Base-by-base conservation (phyloP, 2,888 invertebrate genomes). In the Cheilosia impressa region DNA sequence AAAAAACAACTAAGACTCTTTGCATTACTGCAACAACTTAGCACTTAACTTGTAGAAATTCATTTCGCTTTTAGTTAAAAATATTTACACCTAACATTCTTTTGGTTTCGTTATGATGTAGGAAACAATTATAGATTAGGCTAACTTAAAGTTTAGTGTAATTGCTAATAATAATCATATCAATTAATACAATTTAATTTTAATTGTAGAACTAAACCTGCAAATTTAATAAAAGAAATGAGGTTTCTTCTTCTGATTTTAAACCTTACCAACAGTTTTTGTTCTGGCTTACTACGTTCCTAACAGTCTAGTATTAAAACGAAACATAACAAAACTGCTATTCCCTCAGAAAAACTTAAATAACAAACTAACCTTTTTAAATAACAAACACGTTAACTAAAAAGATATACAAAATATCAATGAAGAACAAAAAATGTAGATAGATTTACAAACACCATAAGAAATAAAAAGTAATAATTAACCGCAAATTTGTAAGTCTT, bases 271-370 rank as follows among this genome's bases (percentile, higher is more conserved):
- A 53, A 34, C 53, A 27, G 31, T 7, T 60, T 19, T 62, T 55
- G 75, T 76, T 76, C 76, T 55, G 81, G 84, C 84, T 85, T 76
- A 71, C 81, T 76, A 81, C 84, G 84, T 85, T 85, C 84, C 84
- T 85, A 84, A 60, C 68, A 66, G 38, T 41, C 65, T 76, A 72
- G 66, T 71, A 72, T 71, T 84, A 66, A 66, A 75, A 43, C 1
- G 6, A 17, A 4, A 68, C n/a, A n/a, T n/a, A n/a, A 45, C 31
- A 58, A 50, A 66, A 60, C 68, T 69, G 72, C 66, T 69, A 41
- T 60, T 75, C 75, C 79, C 83, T 79, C 57, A 83, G 24, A 57
- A 15, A 58, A 34, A 52, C 27, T 17, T 47, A 55, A 34, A 13
- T 13, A 65, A 53, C 10, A 27, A 63, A 47, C 57, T 38, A 50